Evolutionary conservation across 2,888 invertebrate genomes (phyloP), one percentile per base, ranked within the genome.

Genomic region (Phrixothrix hirtus): DNA sequence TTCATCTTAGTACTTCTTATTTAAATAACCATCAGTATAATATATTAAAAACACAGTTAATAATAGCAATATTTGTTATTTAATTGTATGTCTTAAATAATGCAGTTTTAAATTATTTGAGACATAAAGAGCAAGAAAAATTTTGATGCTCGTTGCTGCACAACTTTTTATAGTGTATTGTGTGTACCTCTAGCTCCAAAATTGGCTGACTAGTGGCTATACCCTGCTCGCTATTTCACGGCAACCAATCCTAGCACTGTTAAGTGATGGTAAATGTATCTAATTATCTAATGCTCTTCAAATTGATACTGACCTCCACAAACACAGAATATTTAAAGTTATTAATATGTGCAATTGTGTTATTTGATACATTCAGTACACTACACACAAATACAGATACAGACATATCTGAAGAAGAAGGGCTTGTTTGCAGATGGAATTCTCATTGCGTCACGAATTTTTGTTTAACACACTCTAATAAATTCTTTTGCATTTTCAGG

Each of bases 391-490:
- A 46, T 35, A 38, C 11, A 36, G 27, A 38, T 39, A 50, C 34
- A 38, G 12, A 38, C 25, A 36, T 44, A 44, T 21, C n/a, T 32
- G 26, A 44, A 35, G 39, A 45, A 32, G 39, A 50, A 57, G 65
- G 67, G 67, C 69, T 70, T 69, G 68, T 72, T 72, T 66, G 66
- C 67, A 69, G 69, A 64, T 62, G 32, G 52, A 56, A 49, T 54
- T 55, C 55, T 64, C 70, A 71, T 71, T 71, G 69, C 70, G 70
- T 71, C 69, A 66, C 60, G 70, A 70, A 69, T 67, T 60, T 58
- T 41, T 30, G 45, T 48, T 55, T 51, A 53, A 55, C 53, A 53
- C 46, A 47, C 47, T 38, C 49, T 53, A 60, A 49, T 52, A 21
- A 55, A 39, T 12, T 42, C 30, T 50, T 59, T 51, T 59, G 46